phyloP scores from a whole-genome alignment of 53 echinoderm and acorn worm species.

The Hippasteria phrygiana region DNA sequence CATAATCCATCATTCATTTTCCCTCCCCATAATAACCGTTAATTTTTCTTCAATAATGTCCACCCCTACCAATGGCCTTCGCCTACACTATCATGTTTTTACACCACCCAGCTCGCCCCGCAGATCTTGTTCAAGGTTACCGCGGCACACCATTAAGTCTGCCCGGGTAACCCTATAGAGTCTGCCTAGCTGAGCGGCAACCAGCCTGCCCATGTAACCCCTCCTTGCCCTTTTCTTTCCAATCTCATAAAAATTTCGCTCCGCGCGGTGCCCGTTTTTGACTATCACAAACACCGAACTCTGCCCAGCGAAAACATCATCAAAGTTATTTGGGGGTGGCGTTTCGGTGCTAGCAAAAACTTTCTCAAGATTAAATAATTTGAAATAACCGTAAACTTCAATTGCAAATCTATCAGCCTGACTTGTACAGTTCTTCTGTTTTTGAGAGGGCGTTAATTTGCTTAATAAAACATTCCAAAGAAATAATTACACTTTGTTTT shows the following conservation, averaged over 20 bases:
- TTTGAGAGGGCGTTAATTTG: too few relatives aligned
- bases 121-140: slow-evolving; percentile 13
- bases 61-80: not conserved
- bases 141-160: not conserved
- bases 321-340: too few relatives aligned
- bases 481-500: too few relatives aligned
- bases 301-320: not conserved
- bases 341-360: too few relatives aligned
- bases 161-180: not conserved
- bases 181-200: not conserved
- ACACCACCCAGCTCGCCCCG: not conserved
- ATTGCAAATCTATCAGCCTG: too few relatives aligned
- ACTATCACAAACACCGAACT: not conserved
- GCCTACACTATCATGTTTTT: slow-evolving; percentile 5
- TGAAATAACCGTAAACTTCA: too few relatives aligned
- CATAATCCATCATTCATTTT: not conserved
- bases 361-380: too few relatives aligned
- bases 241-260: not conserved
- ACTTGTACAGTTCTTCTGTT: too few relatives aligned
- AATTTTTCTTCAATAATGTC: not conserved
- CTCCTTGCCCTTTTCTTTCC: slow-evolving; percentile 3
- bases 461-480: too few relatives aligned
- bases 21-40: too few relatives aligned
- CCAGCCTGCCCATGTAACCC: not conserved
- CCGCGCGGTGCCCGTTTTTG: not conserved